phyloP scores from a whole-genome alignment of 2,113 vertebrate genomes.

The Ochotona curzoniae region DNA sequence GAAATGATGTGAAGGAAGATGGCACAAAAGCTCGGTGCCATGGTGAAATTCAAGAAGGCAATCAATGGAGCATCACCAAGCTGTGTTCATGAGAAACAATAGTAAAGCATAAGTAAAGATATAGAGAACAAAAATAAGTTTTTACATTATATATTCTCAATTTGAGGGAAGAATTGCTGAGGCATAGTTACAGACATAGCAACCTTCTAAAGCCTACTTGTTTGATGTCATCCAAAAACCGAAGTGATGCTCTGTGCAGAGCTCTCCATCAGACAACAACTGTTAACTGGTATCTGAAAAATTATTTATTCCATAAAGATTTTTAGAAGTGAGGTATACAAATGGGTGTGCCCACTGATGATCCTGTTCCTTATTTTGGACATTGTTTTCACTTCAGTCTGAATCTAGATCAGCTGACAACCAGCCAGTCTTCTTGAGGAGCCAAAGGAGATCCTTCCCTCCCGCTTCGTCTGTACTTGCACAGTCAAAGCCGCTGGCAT shows the following conservation, averaged over 20 bases:
- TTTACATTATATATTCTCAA: neutral
- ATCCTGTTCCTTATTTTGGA: neutral
- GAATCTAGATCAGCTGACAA: neutral
- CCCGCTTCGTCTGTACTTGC: neutral
- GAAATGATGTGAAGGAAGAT: neutral
- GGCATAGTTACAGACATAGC: neutral
- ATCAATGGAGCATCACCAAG: neutral
- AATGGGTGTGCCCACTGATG: neutral
- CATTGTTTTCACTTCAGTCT: neutral
- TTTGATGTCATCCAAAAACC: neutral
- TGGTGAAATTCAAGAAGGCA: neutral
- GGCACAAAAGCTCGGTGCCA: neutral
- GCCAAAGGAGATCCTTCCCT: neutral
- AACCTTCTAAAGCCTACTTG: neutral
- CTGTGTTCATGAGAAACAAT: neutral
- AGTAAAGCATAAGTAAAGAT: neutral
- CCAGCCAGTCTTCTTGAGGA: neutral
- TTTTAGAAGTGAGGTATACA: neutral
- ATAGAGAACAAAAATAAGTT: neutral
- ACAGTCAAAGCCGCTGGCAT: fast-evolving
- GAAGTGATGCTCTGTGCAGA: fast-evolving
- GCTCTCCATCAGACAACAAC: neutral
- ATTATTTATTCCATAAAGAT: neutral
- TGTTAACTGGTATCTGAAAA: neutral
- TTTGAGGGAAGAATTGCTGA: neutral